phyloP scores from a whole-genome alignment of 2,888 invertebrate genomes.

The Lydus trimaculatus region DNA sequence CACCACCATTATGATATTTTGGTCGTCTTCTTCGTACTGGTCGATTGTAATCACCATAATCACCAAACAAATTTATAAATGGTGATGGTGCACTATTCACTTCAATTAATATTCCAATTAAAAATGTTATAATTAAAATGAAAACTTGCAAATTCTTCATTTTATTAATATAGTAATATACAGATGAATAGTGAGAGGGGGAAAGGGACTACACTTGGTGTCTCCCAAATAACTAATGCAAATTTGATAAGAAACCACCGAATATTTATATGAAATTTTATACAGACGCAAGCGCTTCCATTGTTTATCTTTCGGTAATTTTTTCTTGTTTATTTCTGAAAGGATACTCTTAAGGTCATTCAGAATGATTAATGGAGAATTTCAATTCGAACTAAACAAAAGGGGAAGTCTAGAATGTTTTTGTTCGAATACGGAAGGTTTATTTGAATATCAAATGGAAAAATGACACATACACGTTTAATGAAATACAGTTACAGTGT shows the following conservation, averaged over 20 bases:
- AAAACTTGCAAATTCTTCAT: constrained; percentile 6
- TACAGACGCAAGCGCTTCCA: constrained; percentile 23
- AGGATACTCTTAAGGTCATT: constrained; percentile 28
- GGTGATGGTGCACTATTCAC: constrained; percentile 11
- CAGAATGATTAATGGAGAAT: constrained; percentile 15
- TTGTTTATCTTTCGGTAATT: constrained; percentile 23
- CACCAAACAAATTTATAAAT: constrained; percentile 12
- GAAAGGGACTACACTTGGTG: constrained; percentile 10
- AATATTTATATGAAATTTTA: neutral
- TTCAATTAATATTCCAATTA: neutral
- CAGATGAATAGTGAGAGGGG: no score
- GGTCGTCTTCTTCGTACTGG: constrained; percentile 9
- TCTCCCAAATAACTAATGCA: constrained; percentile 6
- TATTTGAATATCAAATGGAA: neutral
- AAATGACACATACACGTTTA: neutral
- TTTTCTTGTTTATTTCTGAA: constrained; percentile 14
- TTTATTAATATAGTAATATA: neutral
- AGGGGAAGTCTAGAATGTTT: constrained; percentile 2
- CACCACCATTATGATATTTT: constrained; percentile 7
- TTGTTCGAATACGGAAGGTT: neutral
- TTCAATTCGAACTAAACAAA: constrained; percentile 14
- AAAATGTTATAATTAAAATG: neutral
- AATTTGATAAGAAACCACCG: neutral
- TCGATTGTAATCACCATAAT: constrained; percentile 13
- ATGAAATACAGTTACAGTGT: no score